A percentile compares a stretch with the other conserved stretches of the same genome.
These are phyloP conservation scores for Diadegma fenestrale DNA, from an alignment of 2,888 invertebrate species.

Conservation along the genomic window DNA sequence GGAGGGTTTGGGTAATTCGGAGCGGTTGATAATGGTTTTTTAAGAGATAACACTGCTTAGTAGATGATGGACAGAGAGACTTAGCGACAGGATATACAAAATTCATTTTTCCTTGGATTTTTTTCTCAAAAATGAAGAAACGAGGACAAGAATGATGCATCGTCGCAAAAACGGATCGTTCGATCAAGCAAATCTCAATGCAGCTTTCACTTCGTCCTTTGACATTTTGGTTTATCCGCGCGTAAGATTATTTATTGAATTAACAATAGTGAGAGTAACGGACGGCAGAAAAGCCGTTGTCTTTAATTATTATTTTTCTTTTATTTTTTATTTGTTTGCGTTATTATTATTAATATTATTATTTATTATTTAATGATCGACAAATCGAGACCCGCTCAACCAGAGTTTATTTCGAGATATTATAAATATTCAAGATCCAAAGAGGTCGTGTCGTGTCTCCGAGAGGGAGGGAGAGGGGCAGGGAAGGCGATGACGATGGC, in stretches of 20 bases:
- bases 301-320: conserved; percentile 23
- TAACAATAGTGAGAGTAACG: conserved; percentile 49
- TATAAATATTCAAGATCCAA: conserved; percentile 33
- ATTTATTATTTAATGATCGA: conserved; percentile 19
- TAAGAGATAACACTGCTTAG: conserved; percentile 5
- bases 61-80: conserved; percentile 7
- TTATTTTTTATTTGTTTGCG: background rate
- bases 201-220: conserved; percentile 39
- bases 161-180: conserved; percentile 14
- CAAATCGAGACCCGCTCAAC: conserved; percentile 62
- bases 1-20: conserved; percentile 22
- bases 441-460: conserved; percentile 11
- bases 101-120: background rate
- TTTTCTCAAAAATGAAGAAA: background rate
- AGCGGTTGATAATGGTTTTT: background rate
- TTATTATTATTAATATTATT: conserved; percentile 6
- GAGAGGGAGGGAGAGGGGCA: conserved; percentile 9
- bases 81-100: conserved; percentile 23
- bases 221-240: conserved; percentile 6
- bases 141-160: background rate
- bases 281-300: conserved; percentile 53
- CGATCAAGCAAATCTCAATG: conserved; percentile 37
- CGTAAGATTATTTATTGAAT: conserved; percentile 44
- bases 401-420: conserved; percentile 46
- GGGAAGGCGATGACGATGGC: background rate